Evolutionary conservation across 2,888 invertebrate genomes (phyloP).

Genomic region (Biston stratarius): DNA sequence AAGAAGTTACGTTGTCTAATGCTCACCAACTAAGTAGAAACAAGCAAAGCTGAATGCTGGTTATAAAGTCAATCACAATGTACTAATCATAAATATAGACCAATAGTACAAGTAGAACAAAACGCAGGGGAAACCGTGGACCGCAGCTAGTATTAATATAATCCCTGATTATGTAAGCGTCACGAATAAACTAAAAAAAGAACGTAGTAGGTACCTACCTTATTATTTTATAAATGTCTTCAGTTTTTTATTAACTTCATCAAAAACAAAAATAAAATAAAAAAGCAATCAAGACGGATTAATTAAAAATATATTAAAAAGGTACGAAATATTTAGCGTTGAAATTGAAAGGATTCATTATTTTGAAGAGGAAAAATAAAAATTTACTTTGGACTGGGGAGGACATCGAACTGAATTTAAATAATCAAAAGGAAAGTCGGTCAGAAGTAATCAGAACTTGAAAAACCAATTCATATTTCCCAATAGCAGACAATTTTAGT

Average conservation of each 20-base stretch:
- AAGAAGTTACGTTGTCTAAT: too few species aligned
- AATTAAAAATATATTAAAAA: not conserved
- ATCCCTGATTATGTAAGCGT: too few species aligned
- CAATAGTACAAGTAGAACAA: too few species aligned
- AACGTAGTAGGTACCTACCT: too few species aligned
- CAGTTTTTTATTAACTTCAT: not conserved
- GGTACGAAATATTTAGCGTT: not conserved
- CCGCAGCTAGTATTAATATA: too few species aligned
- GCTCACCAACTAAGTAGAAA: too few species aligned
- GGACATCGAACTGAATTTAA: slow-evolving; percentile 17
- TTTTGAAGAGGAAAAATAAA: slow-evolving; percentile 11
- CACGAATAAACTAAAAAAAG: too few species aligned
- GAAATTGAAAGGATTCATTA: slow-evolving; percentile 18
- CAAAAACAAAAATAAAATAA: not conserved
- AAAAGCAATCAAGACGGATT: slow-evolving; percentile 5
- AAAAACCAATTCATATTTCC: slow-evolving; percentile 16
- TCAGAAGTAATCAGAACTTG: slow-evolving; percentile 29
- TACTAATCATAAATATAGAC: too few species aligned
- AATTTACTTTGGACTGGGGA: not conserved
- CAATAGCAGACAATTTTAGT: not conserved
- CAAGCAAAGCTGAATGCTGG: too few species aligned
- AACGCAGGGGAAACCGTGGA: too few species aligned
- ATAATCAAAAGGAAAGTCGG: slow-evolving; percentile 22
- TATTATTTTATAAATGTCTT: too few species aligned
- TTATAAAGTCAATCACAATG: too few species aligned